phyloP scores from a whole-genome alignment of 2,797 vertebrate species.

The Parauchenoglanis ngamensis region DNA sequence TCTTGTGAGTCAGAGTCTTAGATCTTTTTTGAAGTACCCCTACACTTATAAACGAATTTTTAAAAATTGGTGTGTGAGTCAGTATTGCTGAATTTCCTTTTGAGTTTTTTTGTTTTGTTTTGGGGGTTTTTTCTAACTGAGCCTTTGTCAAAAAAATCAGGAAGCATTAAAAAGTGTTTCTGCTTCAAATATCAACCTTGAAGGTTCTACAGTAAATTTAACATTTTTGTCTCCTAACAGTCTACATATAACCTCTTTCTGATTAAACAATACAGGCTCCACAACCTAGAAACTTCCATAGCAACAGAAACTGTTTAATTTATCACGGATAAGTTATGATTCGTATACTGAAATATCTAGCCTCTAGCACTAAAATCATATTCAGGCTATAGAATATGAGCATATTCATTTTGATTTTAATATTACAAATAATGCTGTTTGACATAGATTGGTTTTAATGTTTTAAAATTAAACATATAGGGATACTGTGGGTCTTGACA shows the following conservation, averaged over 20 bases:
- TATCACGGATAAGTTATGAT: neutral
- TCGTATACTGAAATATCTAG: neutral
- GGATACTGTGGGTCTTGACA: neutral
- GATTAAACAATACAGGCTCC: neutral
- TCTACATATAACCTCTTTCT: neutral
- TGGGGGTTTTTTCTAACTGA: neutral
- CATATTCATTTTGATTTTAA: neutral
- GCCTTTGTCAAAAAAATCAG: neutral
- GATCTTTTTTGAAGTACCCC: neutral
- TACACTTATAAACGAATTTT: neutral
- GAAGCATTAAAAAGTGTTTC: neutral
- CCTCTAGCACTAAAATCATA: too few species aligned
- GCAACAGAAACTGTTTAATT: neutral
- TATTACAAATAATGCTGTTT: neutral
- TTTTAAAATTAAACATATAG: neutral
- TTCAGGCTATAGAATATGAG: neutral
- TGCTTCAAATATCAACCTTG: neutral
- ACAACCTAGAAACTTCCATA: neutral
- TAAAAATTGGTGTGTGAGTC: neutral
- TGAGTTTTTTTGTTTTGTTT: neutral
- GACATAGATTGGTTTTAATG: neutral
- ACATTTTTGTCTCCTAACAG: neutral
- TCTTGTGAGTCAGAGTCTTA: neutral
- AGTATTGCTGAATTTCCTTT: slow-evolving; percentile 8
- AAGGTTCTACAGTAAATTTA: neutral